Conservation (phyloP, 2,113 vertebrate species). For the Neolamprologus variostigma region DNA sequence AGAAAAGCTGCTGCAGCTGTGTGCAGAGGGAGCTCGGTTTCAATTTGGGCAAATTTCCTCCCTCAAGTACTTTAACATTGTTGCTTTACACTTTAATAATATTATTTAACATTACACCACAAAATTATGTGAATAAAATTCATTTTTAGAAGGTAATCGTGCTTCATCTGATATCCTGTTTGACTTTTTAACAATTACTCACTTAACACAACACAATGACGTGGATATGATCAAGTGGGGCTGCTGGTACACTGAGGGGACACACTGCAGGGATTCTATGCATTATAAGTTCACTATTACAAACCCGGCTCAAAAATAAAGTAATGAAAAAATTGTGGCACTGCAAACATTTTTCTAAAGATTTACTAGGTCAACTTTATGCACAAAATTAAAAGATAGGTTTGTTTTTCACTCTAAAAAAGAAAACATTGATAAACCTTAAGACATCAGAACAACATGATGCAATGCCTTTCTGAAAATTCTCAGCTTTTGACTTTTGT, state of each 20-base stretch:
- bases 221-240: neutral
- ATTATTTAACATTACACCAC: neutral
- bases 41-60: neutral
- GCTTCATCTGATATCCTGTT: neutral
- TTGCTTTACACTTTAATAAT: neutral
- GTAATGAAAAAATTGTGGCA: fast-evolving
- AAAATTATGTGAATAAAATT: neutral
- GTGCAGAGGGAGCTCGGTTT: neutral
- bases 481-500: neutral
- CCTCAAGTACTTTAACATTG: neutral
- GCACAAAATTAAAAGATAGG: neutral
- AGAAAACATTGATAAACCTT: neutral
- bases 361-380: neutral
- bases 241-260: neutral
- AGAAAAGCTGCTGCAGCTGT: neutral
- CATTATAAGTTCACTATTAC: neutral
- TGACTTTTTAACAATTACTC: neutral
- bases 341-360: neutral
- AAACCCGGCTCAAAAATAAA: neutral
- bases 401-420: neutral
- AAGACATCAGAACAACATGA: neutral
- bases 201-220: neutral
- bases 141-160: fast-evolving
- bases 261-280: neutral
- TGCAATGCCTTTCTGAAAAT: fast-evolving